Base-by-base conservation (phyloP, 2,888 invertebrate species). In the Neocrepidodera transversa region DNA sequence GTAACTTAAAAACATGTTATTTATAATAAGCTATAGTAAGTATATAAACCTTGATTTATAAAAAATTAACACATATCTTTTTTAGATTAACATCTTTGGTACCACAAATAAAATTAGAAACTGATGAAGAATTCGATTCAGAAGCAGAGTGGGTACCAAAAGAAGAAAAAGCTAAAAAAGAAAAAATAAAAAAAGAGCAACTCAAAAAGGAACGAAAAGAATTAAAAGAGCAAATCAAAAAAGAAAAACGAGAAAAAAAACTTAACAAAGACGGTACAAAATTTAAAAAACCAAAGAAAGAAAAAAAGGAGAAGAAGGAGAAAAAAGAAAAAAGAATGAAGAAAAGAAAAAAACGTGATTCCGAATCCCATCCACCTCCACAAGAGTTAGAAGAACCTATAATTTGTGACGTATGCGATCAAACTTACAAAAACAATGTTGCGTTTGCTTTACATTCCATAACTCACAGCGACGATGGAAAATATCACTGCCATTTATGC, bases 381-480 rank as follows among this genome's bases (percentile, higher is more conserved):
- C 62, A 66, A 20, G 72, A 72, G 36, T 56, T 70, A 26, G 69
- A 71, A 6, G 72, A 73, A 3, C 79, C 81, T 1, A 84, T 84
- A 36, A 81, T 82, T 50, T 85, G 85, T 60, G 82, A 83, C 51
- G 64, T 82, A 48, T 85, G 85, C 36, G 82, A 83, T 2, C 82
- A 83, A 57, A 78, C 82, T 4, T 85, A 83, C 64, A 83, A 82
- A 55, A 53, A 73, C 47, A 74, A 73, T 54, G 71, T 75, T 4
- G 66, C 68, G 1, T 76, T 75, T 54, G 75, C 73, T 1, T 61
- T 76, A 20, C 76, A 76, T 58, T 74, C 74, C 20, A 73, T 74
- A 17, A 57, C 61, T n/a, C 76, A 76, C 49, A 74, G 70, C 49
- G 71, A 70, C 3, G 72, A 75, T 30, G 66, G 65, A 6, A 72